phyloP scores from a whole-genome alignment of 1,140 invertebrate species.

The Danaus melanippus region DNA sequence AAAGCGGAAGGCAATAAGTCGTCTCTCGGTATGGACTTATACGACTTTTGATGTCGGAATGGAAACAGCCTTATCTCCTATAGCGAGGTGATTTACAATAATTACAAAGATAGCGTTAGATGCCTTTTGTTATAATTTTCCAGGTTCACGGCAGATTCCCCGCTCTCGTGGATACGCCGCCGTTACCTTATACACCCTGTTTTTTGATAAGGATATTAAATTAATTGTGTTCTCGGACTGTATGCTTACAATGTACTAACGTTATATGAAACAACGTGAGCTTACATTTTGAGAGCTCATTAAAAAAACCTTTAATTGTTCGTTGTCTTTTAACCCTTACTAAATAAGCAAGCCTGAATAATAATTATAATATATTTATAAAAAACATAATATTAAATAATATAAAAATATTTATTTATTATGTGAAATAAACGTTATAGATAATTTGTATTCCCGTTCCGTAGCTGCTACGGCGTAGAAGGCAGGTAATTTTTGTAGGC shows the following conservation, averaged over 20 bases:
- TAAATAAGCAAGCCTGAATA: no score
- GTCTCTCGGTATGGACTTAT: conserved; percentile 30
- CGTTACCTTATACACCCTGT: conserved; percentile 70
- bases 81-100: conserved; percentile 73
- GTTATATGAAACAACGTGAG: conserved; percentile 49
- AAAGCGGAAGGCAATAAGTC: conserved; percentile 48
- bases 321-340: no score
- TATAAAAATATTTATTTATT: no score
- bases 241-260: conserved; percentile 53
- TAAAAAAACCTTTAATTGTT: conserved; percentile 15
- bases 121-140: conserved; percentile 73
- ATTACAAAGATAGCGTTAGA: conserved; percentile 73
- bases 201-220: conserved; percentile 72
- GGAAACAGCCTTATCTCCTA: conserved; percentile 63
- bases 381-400: no score
- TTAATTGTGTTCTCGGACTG: conserved; percentile 59
- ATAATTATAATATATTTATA: no score
- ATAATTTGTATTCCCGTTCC: no score
- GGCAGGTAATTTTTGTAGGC: conserved; percentile 22
- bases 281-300: conserved; percentile 62
- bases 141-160: conserved; percentile 63
- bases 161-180: conserved; percentile 64
- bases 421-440: no score
- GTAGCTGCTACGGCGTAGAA: conserved; percentile 6
- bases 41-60: conserved; percentile 40